These are phyloP conservation scores for Solenodon paradoxus DNA, from an alignment of 2,113 vertebrate species.

Conservation along the genomic window DNA sequence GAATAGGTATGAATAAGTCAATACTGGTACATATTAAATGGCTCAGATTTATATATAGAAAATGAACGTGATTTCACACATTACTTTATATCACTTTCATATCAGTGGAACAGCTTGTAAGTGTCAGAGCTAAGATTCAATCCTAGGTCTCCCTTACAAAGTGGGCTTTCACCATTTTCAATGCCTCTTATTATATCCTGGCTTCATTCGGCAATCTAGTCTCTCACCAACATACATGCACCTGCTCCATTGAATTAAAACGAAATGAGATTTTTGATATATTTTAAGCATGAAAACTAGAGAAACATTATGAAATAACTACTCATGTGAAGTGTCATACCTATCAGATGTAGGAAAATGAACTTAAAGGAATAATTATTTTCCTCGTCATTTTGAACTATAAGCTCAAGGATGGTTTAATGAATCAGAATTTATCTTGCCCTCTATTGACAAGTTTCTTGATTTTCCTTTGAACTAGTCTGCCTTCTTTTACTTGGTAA, in stretches of 20 bases:
- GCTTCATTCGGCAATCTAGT: not conserved
- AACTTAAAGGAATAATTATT: not conserved
- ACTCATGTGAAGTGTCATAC: not conserved
- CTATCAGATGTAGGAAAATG: not conserved
- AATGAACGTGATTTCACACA: not conserved
- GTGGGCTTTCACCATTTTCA: not conserved
- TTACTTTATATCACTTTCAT: not conserved
- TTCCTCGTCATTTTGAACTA: not conserved
- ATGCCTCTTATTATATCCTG: fast-evolving
- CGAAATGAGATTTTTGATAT: not conserved
- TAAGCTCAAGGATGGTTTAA: not conserved
- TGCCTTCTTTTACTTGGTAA: not conserved
- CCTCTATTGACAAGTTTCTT: not conserved
- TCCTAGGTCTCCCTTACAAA: too few relatives aligned
- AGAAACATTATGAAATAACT: not conserved
- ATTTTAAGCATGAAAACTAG: not conserved
- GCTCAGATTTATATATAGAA: too few relatives aligned
- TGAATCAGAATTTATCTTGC: not conserved
- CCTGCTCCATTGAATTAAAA: not conserved
- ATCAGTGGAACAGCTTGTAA: not conserved
- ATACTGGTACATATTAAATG: too few relatives aligned
- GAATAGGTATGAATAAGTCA: too few relatives aligned
- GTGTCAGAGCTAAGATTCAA: not conserved
- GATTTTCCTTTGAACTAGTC: too few relatives aligned
- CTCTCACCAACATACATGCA: fast-evolving